Evolutionary conservation across 2,113 vertebrate species (phyloP).

Genomic region (Coptodon bakossiorum): DNA sequence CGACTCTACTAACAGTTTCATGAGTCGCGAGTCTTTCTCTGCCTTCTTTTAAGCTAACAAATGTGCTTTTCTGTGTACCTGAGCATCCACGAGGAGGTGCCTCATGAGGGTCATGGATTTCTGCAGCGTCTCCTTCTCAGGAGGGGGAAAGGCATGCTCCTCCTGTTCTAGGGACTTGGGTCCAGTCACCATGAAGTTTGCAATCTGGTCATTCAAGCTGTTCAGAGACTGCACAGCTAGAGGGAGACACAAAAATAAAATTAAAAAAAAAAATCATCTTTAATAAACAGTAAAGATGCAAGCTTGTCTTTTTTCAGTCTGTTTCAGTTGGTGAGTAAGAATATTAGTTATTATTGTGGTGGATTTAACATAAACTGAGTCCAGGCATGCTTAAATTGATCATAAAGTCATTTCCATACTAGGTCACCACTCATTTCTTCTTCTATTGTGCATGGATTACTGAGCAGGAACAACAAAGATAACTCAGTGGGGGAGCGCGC

Average conservation of each 20-base stretch:
- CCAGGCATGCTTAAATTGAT: not conserved
- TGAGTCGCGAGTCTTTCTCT: not conserved
- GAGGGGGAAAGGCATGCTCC: constrained; percentile 71
- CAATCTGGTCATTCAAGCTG: constrained; percentile 90
- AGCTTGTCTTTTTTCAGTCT: not conserved
- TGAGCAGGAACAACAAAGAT: constrained; percentile 12
- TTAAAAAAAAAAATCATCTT: rapidly evolving
- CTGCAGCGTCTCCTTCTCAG: constrained; percentile 81
- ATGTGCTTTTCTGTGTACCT: constrained; percentile 69
- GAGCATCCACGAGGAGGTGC: constrained; percentile 86
- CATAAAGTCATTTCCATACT: not conserved
- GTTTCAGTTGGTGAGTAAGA: not conserved
- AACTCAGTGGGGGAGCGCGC: not conserved
- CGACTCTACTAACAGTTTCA: rapidly evolving
- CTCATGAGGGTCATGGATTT: constrained; percentile 87
- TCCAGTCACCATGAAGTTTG: constrained; percentile 82
- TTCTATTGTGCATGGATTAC: not conserved
- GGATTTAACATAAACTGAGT: not conserved
- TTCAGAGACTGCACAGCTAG: constrained; percentile 86
- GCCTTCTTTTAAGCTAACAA: not conserved
- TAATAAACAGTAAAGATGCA: not conserved
- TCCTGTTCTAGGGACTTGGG: constrained; percentile 79
- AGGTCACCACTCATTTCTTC: not conserved
- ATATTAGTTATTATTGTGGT: not conserved
- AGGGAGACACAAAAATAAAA: not conserved